phyloP scores from a whole-genome alignment of 2,113 vertebrate species.

The Nematolebias whitei region DNA sequence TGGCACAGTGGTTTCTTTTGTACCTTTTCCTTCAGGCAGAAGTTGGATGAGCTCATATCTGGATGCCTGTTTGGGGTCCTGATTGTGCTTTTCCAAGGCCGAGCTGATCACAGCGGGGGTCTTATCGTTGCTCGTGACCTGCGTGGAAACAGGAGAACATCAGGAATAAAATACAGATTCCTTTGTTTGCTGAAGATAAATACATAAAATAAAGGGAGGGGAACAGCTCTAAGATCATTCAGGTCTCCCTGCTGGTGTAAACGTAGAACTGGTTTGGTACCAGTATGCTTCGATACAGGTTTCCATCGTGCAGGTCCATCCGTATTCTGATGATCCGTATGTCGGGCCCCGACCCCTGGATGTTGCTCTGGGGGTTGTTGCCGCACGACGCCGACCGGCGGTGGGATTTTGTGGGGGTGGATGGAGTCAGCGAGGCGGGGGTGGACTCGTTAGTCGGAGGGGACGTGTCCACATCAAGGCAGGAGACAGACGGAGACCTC shows the following conservation, averaged over 20 bases:
- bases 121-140: constrained; percentile 94
- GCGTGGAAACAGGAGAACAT: constrained; percentile 29
- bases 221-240: constrained; percentile 21
- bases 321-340: constrained; percentile 88
- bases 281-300: constrained; percentile 91
- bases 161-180: constrained; percentile 39
- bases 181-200: constrained; percentile 24
- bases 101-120: constrained; percentile 85
- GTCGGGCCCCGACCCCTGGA: constrained; percentile 71
- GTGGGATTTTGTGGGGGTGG: constrained; percentile 82
- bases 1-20: constrained; percentile 4
- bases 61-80: constrained; percentile 78
- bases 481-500: constrained; percentile 89
- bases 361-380: constrained; percentile 63
- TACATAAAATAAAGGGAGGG: no score
- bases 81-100: constrained; percentile 89
- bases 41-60: constrained; percentile 88
- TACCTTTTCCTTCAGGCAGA: constrained; percentile 88
- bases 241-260: not conserved
- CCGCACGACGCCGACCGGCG: constrained; percentile 93
- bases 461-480: constrained; percentile 82
- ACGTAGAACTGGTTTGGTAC: constrained; percentile 60
- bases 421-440: constrained; percentile 69
- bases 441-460: constrained; percentile 65
- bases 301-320: constrained; percentile 88